A percentile compares a stretch with the other conserved stretches of the same genome.
These are phyloP conservation scores for Lacerta agilis DNA, from an alignment of 2,797 vertebrate genomes.

Conservation along the genomic window DNA sequence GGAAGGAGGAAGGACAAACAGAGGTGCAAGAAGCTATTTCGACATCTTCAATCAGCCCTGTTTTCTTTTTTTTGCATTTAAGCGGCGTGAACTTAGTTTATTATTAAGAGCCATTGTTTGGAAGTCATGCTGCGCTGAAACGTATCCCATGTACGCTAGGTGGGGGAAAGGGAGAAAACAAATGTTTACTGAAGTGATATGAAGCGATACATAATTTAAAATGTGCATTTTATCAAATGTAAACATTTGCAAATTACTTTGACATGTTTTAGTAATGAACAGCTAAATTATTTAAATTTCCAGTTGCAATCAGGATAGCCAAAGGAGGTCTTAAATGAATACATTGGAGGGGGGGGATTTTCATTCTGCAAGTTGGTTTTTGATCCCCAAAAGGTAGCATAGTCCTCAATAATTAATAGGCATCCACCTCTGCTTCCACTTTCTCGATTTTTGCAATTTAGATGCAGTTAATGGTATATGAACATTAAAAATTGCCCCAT, in stretches of 20 bases:
- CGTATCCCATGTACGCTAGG: conserved; percentile 13
- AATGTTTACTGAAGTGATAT: conserved; percentile 47
- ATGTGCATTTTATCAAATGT: conserved; percentile 48
- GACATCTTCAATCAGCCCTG: not conserved
- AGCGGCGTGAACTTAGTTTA: not conserved
- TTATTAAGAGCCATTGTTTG: conserved; percentile 3
- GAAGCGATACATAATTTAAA: conserved; percentile 60
- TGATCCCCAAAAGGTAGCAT: conserved; percentile 41
- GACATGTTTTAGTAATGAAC: conserved; percentile 63
- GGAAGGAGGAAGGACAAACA: not conserved
- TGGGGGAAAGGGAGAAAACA: conserved; percentile 49
- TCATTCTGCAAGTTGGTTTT: conserved; percentile 46
- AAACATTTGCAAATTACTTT: conserved; percentile 64
- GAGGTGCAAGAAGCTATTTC: not conserved
- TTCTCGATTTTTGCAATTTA: conserved; percentile 53
- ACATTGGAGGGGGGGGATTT: conserved; percentile 4
- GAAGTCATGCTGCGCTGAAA: conserved; percentile 40
- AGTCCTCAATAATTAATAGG: conserved; percentile 46
- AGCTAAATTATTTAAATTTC: conserved; percentile 67
- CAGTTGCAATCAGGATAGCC: conserved; percentile 34
- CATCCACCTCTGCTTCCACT: conserved; percentile 44
- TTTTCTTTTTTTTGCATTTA: conserved; percentile 9
- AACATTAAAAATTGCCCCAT: not conserved
- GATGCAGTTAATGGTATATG: not conserved
- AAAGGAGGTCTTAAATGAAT: conserved; percentile 61